A percentile compares a stretch with the other conserved stretches of the same genome.
phyloP scores from a whole-genome alignment of 2,888 invertebrate species.

The Troides aeacus region DNA sequence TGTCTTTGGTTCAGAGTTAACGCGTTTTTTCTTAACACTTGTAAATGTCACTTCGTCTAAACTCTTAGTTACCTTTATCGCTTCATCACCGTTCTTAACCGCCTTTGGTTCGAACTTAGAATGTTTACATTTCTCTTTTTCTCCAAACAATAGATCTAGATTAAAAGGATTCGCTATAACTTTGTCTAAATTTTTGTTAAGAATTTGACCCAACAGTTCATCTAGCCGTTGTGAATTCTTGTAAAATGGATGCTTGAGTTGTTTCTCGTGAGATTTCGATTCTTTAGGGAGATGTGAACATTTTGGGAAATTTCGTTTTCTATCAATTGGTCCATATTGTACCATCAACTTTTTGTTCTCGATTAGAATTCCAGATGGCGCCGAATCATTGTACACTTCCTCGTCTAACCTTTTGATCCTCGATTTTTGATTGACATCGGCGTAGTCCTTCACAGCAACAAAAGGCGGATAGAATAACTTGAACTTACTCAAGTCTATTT shows the following conservation, averaged over 20 bases:
- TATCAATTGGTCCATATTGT: constrained; percentile 42
- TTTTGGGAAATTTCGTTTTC: constrained; percentile 47
- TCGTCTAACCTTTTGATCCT: constrained; percentile 37
- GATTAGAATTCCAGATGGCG: constrained; percentile 46
- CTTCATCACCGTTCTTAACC: neutral
- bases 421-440: constrained; percentile 21
- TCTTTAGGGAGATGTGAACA: constrained; percentile 55
- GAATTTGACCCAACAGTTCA: constrained; percentile 49
- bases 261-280: constrained; percentile 49
- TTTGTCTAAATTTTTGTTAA: constrained; percentile 45
- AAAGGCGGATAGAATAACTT: constrained; percentile 31
- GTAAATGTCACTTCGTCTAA: constrained; percentile 7
- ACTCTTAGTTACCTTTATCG: constrained; percentile 6
- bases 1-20: constrained; percentile 5
- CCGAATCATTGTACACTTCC: constrained; percentile 23
- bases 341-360: constrained; percentile 54
- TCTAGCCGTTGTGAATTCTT: constrained; percentile 58
- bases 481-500: constrained; percentile 25
- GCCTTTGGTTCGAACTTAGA: constrained; percentile 22
- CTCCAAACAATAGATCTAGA: constrained; percentile 36
- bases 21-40: constrained; percentile 5
- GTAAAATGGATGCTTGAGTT: constrained; percentile 59
- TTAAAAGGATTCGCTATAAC: constrained; percentile 36
- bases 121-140: constrained; percentile 39
- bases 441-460: constrained; percentile 7